Conservation (phyloP, 2,113 vertebrate genomes). For the Petrocephalus microphthalmus region DNA sequence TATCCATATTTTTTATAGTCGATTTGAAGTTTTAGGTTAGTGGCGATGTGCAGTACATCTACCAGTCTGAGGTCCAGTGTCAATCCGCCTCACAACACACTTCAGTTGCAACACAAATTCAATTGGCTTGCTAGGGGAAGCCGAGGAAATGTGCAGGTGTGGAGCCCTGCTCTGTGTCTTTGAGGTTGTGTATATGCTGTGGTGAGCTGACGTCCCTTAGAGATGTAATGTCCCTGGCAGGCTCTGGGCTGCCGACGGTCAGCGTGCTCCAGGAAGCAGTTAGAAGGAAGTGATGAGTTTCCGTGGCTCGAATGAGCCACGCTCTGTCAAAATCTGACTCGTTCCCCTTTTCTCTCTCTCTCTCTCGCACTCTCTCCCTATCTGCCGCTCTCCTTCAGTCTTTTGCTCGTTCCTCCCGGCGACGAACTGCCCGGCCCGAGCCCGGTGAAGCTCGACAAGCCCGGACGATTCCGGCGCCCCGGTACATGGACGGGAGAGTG, state of each 20-base stretch:
- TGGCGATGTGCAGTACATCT: not conserved
- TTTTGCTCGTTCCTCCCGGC: not conserved
- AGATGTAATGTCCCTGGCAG: not conserved
- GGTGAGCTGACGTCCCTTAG: not conserved
- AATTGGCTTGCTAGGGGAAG: not conserved
- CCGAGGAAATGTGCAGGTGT: not conserved
- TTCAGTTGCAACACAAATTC: too few species aligned
- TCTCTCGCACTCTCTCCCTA: not conserved
- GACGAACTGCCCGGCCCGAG: not conserved
- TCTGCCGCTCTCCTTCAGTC: not conserved
- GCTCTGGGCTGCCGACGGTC: too few species aligned
- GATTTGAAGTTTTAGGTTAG: not conserved
- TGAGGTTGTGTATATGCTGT: not conserved
- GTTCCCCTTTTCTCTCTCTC: constrained; percentile 6
- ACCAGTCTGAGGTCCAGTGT: not conserved
- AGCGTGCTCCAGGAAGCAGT: not conserved
- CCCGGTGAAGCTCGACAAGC: not conserved
- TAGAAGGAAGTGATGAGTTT: constrained; percentile 9
- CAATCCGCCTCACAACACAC: not conserved
- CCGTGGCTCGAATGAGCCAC: not conserved
- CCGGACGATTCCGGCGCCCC: not conserved
- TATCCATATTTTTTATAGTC: not conserved
- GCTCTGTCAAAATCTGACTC: not conserved
- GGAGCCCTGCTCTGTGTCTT: not conserved
- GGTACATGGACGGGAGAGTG: not conserved